Evolutionary conservation across 2,888 invertebrate genomes (phyloP), one percentile per base, ranked within the genome.

Genomic region (Lasioglossum pauxillum): DNA sequence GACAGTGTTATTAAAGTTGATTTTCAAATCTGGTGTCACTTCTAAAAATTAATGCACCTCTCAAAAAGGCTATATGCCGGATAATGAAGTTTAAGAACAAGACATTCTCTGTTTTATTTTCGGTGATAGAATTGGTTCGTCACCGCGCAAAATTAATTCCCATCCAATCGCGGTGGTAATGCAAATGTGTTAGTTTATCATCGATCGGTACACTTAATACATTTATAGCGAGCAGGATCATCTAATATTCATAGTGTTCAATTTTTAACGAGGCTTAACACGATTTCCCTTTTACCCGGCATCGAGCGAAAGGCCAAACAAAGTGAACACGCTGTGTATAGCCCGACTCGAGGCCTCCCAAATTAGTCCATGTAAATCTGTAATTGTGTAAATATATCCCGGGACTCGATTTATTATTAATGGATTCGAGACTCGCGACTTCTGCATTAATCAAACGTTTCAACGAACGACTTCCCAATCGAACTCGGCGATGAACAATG

Each of bases 351-450:
- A 60, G 27, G 16, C 60, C 60, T 31, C 7, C 64, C 27, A 64
- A 64, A 64, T 64, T 64, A 64, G 64, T 64, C 64, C 64, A 64
- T 64, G 64, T 31, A 64, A 64, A 64, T 64, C 64, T 31, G 31
- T n/a, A 27, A 60, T 27, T 8, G 64, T 31, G 31, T 27, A 64
- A 64, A 64, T 64, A 31, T 31, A 64, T 31, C 27, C 64, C 31
- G 53, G 23, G 53, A 16, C 31, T 27, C 31, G 31, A 31, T 64
- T 64, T 31, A 64, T 64, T 64, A 64, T 64, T 64, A 64, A 64
- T 31, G 64, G 16, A 64, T 64, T 31, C 64, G 14, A 60, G 60
- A 27, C 64, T 64, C 64, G 64, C 27, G 64, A 64, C 27, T 64
- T 31, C 7, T 64, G 31, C 64, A 64, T 64, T 16, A 7, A 64